Evolutionary conservation across 2,797 vertebrate genomes (phyloP).

Genomic region (Cossypha heuglini): DNA sequence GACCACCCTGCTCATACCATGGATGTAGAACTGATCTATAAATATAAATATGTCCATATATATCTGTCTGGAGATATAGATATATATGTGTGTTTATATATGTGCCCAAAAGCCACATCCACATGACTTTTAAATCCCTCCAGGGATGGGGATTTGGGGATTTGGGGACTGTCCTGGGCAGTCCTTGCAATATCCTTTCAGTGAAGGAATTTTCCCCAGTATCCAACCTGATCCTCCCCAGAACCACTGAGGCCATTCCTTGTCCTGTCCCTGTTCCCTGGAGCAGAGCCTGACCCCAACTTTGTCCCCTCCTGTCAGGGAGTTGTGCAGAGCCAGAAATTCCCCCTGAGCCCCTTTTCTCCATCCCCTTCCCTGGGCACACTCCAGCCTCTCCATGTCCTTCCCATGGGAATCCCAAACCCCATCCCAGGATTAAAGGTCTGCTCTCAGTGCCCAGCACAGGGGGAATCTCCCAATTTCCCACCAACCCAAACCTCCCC

Average conservation of each 20-base stretch:
- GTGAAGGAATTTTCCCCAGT: background rate
- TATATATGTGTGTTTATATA: background rate
- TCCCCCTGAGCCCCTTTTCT: background rate
- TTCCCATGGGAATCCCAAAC: background rate
- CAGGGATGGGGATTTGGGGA: background rate
- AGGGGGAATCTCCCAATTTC: background rate
- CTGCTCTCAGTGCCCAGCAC: background rate
- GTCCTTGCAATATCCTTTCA: background rate
- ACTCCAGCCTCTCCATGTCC: background rate
- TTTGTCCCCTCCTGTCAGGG: background rate
- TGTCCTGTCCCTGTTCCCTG: background rate
- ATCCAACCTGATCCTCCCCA: fast-evolving
- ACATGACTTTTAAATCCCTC: background rate
- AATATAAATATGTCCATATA: fast-evolving
- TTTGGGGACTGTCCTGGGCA: background rate
- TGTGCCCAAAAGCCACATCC: background rate
- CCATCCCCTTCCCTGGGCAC: fast-evolving
- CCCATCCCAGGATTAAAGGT: background rate
- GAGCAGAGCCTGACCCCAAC: background rate
- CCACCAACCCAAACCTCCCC: background rate
- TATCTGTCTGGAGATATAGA: background rate
- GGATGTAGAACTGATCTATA: fast-evolving
- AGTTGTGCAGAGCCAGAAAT: background rate
- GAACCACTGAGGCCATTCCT: background rate
- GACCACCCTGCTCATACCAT: background rate